Conservation (phyloP, 2,888 invertebrate species). For the Serripes groenlandicus region DNA sequence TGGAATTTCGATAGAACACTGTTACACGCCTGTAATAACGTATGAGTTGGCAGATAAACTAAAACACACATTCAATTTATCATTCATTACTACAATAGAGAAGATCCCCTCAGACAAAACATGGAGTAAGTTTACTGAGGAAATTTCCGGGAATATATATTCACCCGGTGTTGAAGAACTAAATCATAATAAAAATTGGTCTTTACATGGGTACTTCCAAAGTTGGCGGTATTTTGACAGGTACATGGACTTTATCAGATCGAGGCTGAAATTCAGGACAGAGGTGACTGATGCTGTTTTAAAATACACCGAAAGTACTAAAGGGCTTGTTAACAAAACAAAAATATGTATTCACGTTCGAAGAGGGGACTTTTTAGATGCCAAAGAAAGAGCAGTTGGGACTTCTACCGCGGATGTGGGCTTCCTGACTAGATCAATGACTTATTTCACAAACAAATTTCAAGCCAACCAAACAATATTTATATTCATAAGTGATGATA, state of each 20-base stretch:
- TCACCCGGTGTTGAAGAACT: not conserved
- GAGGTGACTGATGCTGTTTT: not conserved
- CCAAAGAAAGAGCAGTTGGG: not conserved
- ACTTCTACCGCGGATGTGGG: not conserved
- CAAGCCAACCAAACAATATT: not conserved
- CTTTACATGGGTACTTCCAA: constrained; percentile 5
- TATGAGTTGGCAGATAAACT: not conserved
- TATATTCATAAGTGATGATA: constrained; percentile 11
- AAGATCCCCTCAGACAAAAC: not conserved
- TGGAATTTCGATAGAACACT: not conserved
- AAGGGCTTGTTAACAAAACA: constrained; percentile 6
- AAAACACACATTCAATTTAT: not conserved
- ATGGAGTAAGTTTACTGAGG: not conserved
- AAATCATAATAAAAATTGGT: not conserved
- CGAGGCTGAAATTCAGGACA: not conserved
- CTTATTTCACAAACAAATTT: not conserved
- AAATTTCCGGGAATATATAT: not conserved
- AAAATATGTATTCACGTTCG: not conserved
- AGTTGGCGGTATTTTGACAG: constrained; percentile 11
- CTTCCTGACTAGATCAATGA: not conserved
- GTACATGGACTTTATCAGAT: not conserved
- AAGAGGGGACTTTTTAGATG: not conserved
- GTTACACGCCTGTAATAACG: not conserved
- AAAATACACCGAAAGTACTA: not conserved
- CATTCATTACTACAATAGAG: not conserved